Base-by-base conservation (phyloP, 2,113 vertebrate species). In the Toxotes jaculatrix region DNA sequence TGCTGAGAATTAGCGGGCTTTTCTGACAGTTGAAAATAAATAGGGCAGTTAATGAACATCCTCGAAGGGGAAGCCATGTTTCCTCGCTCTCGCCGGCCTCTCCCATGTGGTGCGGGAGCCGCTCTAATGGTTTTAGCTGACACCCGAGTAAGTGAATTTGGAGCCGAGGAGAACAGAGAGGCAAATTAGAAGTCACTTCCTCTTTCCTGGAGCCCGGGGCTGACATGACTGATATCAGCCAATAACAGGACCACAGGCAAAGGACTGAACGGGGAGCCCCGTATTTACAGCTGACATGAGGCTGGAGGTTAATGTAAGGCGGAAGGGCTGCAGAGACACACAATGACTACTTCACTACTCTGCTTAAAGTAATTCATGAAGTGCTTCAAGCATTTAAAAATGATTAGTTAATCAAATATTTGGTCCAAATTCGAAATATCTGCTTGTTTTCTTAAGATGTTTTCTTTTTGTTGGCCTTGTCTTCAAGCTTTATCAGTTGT, bases 1-100 rank as follows among this genome's bases (percentile, higher is more conserved):
- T 70, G 83, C 86, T 78, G 85, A 85, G 89, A 92, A 92, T 93
- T 92, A 91, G 87, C 68, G 19, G 84, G 69, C 84, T 81, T 86
- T 88, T 89, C 79, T 94, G 93, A 95, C 94, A 94, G 91, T 86
- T 92, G 84, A 93, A 95, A 95, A 95, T 91, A 94, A 95, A 95
- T 92, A 85, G 85, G 80, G 80, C 87, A 88, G 93, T 93, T 92
- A 94, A 94, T 93, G 93, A 92, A 94, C 86, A 82, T 87, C 88
- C 93, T 93, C 89, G 91, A 80, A 88, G 84, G 83, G 73, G 80
- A 83, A 82, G 80, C 76, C 79, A 75, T 74, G 87, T 87, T 90
- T 80, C 74, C 79, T 75, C 55, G 14, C 83, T 84, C 86, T 83
- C 27, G 45, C 72, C 23, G 34, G 55, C 80, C 73, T 75, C 89